Evolutionary conservation across 2,113 vertebrate species (phyloP).

Genomic region (Ameiurus melas): DNA sequence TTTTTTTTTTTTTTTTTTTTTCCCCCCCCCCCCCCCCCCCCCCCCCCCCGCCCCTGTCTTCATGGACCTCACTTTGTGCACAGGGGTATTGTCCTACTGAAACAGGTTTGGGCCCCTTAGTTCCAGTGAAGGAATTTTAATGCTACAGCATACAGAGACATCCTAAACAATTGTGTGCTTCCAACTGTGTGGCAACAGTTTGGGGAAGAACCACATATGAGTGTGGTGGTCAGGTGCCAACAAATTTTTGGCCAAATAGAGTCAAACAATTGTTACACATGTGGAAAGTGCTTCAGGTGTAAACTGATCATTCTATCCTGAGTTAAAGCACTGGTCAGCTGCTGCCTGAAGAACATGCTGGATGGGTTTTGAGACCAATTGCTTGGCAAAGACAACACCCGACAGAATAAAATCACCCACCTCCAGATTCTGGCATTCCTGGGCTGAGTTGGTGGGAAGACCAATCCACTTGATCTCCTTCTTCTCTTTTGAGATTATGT

Average conservation of each 20-base stretch:
- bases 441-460: conserved; percentile 96
- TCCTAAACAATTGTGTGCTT: not conserved
- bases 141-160: not conserved
- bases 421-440: conserved; percentile 98
- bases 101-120: not conserved
- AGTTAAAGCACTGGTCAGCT: not conserved
- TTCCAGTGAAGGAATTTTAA: not conserved
- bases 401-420: conserved; percentile 61
- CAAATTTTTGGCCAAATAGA: not conserved
- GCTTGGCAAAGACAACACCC: not conserved
- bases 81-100: not conserved
- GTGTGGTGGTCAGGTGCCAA: not conserved
- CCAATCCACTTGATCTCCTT: conserved; percentile 99
- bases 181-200: not conserved
- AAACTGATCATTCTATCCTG: not conserved
- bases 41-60: no score
- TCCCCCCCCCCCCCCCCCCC: no score
- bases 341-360: not conserved
- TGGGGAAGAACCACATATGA: not conserved
- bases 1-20: no score
- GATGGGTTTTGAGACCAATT: not conserved
- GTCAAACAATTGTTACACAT: not conserved
- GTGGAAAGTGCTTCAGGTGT: not conserved
- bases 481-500: conserved; percentile 99
- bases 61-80: not conserved